Percentiles rank a stretch among this genome's conserved stretches.
Evolutionary conservation across 2,113 vertebrate genomes (phyloP).

Genomic region (Rhineura floridana): DNA sequence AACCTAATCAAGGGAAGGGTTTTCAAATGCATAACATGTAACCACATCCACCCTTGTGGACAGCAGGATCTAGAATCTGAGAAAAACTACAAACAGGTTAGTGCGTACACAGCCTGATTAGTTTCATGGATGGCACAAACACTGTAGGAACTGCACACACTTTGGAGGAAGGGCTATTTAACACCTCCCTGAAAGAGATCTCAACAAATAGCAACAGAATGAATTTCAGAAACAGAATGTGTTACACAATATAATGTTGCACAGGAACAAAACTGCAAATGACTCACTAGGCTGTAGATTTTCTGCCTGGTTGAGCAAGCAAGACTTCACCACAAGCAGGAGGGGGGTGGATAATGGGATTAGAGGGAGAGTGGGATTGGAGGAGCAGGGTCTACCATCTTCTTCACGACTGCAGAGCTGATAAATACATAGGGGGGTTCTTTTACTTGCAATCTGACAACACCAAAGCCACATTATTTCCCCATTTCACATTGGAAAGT

Average conservation of each 20-base stretch:
- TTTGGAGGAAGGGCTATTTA: not conserved
- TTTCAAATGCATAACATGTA: no score
- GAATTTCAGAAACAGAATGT: not conserved
- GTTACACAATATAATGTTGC: not conserved
- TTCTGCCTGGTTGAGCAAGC: not conserved
- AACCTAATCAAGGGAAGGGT: no score
- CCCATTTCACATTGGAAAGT: not conserved
- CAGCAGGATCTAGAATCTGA: no score
- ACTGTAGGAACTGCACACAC: not conserved
- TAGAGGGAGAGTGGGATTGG: no score
- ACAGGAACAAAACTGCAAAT: not conserved
- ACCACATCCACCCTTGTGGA: no score
- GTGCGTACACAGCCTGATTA: no score
- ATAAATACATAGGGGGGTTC: not conserved
- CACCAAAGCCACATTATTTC: not conserved
- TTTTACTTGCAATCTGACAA: not conserved
- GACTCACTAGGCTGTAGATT: not conserved
- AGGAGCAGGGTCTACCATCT: no score
- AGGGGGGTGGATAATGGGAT: no score
- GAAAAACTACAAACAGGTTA: no score
- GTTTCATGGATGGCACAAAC: not conserved
- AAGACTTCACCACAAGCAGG: no score
- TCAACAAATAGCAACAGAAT: not conserved
- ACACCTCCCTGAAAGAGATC: not conserved
- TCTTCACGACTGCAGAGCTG: not conserved